Evolutionary conservation across 2,888 invertebrate genomes (phyloP).

Genomic region (Achlya flavicornis): DNA sequence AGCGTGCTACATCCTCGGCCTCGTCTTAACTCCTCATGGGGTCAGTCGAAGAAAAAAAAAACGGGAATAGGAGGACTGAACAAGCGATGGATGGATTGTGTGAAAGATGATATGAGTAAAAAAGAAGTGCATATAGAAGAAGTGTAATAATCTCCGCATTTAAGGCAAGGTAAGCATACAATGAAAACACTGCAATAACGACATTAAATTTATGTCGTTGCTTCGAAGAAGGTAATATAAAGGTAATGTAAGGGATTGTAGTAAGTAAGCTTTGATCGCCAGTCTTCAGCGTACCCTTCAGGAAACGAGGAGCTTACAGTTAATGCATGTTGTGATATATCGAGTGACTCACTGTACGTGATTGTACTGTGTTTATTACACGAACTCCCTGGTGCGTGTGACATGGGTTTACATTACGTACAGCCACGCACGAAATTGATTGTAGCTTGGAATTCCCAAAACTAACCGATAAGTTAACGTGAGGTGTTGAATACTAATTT

Average conservation of each 20-base stretch:
- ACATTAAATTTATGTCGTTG: no score
- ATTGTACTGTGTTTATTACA: slow-evolving; percentile 59
- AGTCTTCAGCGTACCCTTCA: slow-evolving; percentile 32
- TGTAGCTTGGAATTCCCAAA: slow-evolving; percentile 55
- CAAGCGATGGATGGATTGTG: no score
- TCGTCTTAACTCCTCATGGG: no score
- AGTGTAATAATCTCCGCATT: no score
- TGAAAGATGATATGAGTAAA: no score
- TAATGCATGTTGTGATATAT: slow-evolving; percentile 25
- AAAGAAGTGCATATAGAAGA: no score
- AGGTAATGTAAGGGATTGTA: neutral
- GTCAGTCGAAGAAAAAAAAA: no score
- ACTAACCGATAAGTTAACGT: slow-evolving; percentile 40
- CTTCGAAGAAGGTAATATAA: neutral
- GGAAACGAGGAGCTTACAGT: slow-evolving; percentile 29
- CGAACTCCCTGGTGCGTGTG: slow-evolving; percentile 58
- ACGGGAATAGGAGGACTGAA: neutral
- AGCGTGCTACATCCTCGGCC: no score
- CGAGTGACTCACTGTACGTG: slow-evolving; percentile 60
- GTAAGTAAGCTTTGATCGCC: slow-evolving; percentile 25
- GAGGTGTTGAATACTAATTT: slow-evolving; percentile 55
- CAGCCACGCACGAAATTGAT: slow-evolving; percentile 61
- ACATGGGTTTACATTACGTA: slow-evolving; percentile 56
- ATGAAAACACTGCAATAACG: no score
- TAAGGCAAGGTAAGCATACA: no score